Conservation (phyloP, 2,888 invertebrate species). For the Pristionchus entomophagus region DNA sequence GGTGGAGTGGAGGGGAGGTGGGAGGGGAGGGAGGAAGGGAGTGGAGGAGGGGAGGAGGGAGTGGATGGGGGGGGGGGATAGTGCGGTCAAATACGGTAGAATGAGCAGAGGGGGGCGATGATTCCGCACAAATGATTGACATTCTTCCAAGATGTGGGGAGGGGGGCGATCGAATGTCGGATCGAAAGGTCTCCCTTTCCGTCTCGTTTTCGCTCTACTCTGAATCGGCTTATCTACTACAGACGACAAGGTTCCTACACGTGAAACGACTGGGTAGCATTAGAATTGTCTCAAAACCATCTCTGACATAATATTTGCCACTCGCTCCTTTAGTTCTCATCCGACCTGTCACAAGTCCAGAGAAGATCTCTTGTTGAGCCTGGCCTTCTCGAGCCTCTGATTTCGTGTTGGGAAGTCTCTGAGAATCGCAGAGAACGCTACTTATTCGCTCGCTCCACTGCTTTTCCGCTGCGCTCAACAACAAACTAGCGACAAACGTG, state of each 20-base stretch:
- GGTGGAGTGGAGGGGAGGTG: background rate
- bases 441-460: background rate
- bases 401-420: too few relatives aligned
- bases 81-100: slow-evolving; percentile 28
- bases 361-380: too few relatives aligned
- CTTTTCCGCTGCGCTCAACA: background rate
- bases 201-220: too few relatives aligned
- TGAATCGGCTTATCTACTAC: too few relatives aligned
- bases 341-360: too few relatives aligned
- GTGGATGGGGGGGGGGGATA: background rate
- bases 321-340: too few relatives aligned
- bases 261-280: too few relatives aligned
- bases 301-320: too few relatives aligned
- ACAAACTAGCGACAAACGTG: background rate
- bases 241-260: too few relatives aligned
- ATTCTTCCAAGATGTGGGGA: slow-evolving; percentile 11
- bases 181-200: background rate
- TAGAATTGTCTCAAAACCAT: too few relatives aligned
- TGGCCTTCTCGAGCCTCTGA: too few relatives aligned
- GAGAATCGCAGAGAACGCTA: too few relatives aligned
- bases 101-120: slow-evolving; percentile 15
- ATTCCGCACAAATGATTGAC: slow-evolving; percentile 38
- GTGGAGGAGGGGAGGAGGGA: background rate
- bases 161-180: background rate
- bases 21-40: background rate